phyloP scores from a whole-genome alignment of 2,113 vertebrate genomes.

The Gila orcuttii region DNA sequence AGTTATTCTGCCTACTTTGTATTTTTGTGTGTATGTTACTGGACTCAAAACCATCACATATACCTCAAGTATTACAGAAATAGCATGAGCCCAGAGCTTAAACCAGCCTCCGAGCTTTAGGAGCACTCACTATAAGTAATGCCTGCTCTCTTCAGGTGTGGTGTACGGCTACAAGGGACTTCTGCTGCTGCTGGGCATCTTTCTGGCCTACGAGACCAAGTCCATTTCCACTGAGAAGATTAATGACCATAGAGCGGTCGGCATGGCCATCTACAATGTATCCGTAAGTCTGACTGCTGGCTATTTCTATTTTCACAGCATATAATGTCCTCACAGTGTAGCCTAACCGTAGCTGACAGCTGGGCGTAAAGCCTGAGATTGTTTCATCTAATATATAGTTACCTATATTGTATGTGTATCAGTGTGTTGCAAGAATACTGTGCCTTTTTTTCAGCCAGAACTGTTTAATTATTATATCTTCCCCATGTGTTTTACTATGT shows the following conservation, averaged over 20 bases:
- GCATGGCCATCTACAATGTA: slow-evolving; percentile 65
- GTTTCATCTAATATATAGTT: neutral
- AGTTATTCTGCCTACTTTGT: neutral
- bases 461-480: neutral
- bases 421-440: neutral
- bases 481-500: neutral
- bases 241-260: slow-evolving; percentile 61
- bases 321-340: slow-evolving; percentile 30
- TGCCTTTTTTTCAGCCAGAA: neutral
- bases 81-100: neutral
- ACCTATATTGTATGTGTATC: neutral
- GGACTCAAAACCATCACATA: neutral
- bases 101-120: neutral
- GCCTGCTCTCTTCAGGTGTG: slow-evolving; percentile 76
- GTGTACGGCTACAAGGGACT: slow-evolving; percentile 95
- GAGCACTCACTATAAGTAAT: neutral
- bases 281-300: slow-evolving; percentile 54
- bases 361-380: neutral
- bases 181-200: slow-evolving; percentile 89
- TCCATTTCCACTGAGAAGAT: slow-evolving; percentile 81
- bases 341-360: neutral
- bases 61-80: neutral
- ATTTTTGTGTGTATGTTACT: too few species aligned
- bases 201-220: slow-evolving; percentile 94
- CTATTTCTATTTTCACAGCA: slow-evolving; percentile 32